A percentile compares a stretch with the other conserved stretches of the same genome.
These are phyloP conservation scores for Ophion slaviceki DNA, from an alignment of 2,888 invertebrate genomes.

Conservation along the genomic window DNA sequence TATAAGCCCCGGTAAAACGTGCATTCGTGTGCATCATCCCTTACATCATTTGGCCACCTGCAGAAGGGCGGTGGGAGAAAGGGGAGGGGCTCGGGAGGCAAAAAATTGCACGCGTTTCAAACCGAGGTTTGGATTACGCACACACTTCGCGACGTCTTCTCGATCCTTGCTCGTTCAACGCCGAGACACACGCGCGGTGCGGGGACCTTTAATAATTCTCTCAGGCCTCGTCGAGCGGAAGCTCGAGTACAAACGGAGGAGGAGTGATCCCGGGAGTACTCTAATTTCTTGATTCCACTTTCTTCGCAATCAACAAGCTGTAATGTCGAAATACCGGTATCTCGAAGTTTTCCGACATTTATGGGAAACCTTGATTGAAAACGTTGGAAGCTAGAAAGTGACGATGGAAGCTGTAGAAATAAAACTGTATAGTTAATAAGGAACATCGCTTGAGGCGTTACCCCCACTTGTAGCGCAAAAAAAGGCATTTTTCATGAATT, in stretches of 20 bases:
- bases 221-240: conserved; percentile 1
- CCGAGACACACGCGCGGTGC: neutral
- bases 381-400: too few species aligned
- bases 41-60: conserved; percentile 48
- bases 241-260: conserved; percentile 6
- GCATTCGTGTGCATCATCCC: conserved; percentile 22
- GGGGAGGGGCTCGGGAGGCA: neutral
- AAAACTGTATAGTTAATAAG: too few species aligned
- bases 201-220: conserved; percentile 31
- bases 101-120: conserved; percentile 33
- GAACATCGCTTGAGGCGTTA: too few species aligned
- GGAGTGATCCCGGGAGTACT: too few species aligned
- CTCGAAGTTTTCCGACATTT: too few species aligned
- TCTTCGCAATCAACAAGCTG: too few species aligned
- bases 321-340: too few species aligned
- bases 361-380: too few species aligned
- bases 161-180: neutral
- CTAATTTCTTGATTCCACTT: too few species aligned
- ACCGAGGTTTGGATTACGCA: conserved; percentile 53
- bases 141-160: neutral
- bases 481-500: too few species aligned
- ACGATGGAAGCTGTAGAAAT: too few species aligned
- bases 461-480: too few species aligned
- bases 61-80: neutral
- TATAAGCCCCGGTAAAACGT: conserved; percentile 4